phyloP scores from a whole-genome alignment of 2,797 vertebrate species.

The Etheostoma perlongum region DNA sequence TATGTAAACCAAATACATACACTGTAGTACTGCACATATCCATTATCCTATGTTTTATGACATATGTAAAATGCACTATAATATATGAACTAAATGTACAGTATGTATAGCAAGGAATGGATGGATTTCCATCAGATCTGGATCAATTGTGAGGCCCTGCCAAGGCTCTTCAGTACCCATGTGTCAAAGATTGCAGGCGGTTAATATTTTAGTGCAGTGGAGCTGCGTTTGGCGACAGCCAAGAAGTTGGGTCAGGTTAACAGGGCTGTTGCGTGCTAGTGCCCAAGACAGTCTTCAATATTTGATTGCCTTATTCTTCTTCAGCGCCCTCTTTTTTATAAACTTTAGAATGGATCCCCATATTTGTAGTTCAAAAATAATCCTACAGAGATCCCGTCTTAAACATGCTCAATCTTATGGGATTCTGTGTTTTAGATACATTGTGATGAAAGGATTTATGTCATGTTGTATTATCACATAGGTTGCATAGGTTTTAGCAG shows the following conservation, averaged over 20 bases:
- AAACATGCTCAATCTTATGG: background rate
- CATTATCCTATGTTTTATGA: background rate
- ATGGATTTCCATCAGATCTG: constrained; percentile 28
- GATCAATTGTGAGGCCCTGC: constrained; percentile 15
- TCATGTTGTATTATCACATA: background rate
- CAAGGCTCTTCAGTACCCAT: constrained; percentile 39
- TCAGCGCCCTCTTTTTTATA: constrained; percentile 60
- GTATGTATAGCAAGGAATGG: background rate
- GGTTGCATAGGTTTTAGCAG: background rate
- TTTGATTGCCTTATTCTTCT: constrained; percentile 68
- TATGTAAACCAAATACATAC: background rate
- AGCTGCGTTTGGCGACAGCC: constrained; percentile 73
- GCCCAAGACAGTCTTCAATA: constrained; percentile 78
- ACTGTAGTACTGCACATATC: background rate
- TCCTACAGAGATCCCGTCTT: background rate
- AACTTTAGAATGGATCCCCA: constrained; percentile 45
- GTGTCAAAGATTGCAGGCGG: constrained; percentile 70
- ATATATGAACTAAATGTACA: background rate
- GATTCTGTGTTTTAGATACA: background rate
- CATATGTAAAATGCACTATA: background rate
- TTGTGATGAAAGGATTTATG: background rate
- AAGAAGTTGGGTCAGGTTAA: constrained; percentile 71
- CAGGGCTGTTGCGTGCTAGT: constrained; percentile 67
- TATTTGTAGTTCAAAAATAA: constrained; percentile 44
- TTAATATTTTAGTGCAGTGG: constrained; percentile 81